phyloP scores from a whole-genome alignment of 2,113 vertebrate species.

The Cyrtonyx montezumae region DNA sequence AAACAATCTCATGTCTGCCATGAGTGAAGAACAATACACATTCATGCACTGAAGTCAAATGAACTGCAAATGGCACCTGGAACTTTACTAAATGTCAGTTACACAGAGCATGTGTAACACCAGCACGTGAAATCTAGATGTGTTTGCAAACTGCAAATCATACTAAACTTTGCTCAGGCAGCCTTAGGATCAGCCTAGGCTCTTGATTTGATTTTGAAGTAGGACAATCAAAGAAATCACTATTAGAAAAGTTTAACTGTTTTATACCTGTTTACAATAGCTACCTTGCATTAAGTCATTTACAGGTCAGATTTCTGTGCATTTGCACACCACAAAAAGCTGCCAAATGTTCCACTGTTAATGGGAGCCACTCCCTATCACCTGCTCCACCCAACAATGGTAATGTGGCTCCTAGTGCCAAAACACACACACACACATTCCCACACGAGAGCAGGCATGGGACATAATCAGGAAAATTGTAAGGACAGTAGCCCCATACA shows the following conservation, averaged over 20 bases:
- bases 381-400: background rate
- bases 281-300: background rate
- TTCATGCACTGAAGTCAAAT: background rate
- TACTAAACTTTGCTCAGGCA: background rate
- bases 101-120: background rate
- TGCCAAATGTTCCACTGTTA: background rate
- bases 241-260: background rate
- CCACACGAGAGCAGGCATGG: fast-evolving
- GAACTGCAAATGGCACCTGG: background rate
- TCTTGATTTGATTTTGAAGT: background rate
- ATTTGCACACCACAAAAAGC: background rate
- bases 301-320: background rate
- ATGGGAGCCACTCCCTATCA: background rate
- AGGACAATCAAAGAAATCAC: background rate
- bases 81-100: background rate
- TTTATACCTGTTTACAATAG: background rate
- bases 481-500: background rate
- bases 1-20: background rate
- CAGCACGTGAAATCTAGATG: background rate
- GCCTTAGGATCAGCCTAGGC: background rate
- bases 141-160: background rate
- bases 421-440: background rate
- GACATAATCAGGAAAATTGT: fast-evolving
- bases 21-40: background rate
- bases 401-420: background rate